Base-by-base conservation (phyloP, 2,797 vertebrate species). In the Harpagifer antarcticus region DNA sequence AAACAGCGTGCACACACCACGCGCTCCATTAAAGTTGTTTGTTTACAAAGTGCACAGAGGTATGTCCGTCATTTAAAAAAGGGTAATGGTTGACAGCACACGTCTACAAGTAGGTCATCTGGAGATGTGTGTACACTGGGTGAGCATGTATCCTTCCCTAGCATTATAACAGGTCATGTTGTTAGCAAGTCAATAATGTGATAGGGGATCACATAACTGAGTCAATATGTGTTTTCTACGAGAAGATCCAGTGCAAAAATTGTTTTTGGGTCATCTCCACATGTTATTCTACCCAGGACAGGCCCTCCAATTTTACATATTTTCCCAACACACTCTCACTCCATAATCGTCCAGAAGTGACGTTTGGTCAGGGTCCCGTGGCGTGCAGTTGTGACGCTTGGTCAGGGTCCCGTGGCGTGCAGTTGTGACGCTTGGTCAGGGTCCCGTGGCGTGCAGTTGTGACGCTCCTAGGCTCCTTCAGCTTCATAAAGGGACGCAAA, bases 1-100 rank as follows among this genome's bases (percentile, higher is more conserved):
- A 33, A 60, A 62, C 10, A 44, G 1, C 7, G 10, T 1, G 43
- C 5, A 66, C 61, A 61, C 70, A 77, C 37, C 2, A 72, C 52
- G 47, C 3, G 54, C 59, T 65, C 82, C 61, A 72, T 78, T 90
- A 76, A 84, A 82, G 67, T 72, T 78, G 85, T 79, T 84, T 90
- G 83, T 80, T 85, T 70, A 81, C 72, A 47, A 54, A 84, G 66
- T 27, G 61, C 59, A n/a, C 59, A n/a, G 63, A 78, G 68, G 74
- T 78, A 79, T 81, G 75, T 71, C 54, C 43, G 13, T n/a, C 37
- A 42, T 27, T 27, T 5, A 40, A 17, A 4, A 31, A 40, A 27
- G 48, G 19, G 3, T 76, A 72, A 70, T 49, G 49, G 69, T 27
- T 74, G 40, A 76, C 59, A 52, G 59, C 6, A 5, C 9, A 9